Conservation (phyloP, 2,113 vertebrate genomes). For the Corythaeola cristata region DNA sequence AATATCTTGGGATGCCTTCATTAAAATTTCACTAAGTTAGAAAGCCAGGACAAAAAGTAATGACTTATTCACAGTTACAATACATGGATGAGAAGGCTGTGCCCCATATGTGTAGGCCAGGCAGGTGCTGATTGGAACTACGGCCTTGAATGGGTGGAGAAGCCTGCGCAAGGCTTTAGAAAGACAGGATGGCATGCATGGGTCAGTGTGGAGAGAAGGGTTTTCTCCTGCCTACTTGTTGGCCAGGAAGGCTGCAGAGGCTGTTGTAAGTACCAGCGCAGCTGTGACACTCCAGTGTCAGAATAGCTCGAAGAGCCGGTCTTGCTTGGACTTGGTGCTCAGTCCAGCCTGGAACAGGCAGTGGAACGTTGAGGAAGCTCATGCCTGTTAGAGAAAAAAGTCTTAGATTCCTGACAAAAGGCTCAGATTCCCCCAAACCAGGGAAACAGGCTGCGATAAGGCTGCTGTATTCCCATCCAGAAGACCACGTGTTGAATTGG, state of each 20-base stretch:
- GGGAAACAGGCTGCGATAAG: neutral
- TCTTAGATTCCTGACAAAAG: neutral
- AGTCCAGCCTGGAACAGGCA: neutral
- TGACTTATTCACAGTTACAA: neutral
- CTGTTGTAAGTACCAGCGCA: rapidly evolving
- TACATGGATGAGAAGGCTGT: neutral
- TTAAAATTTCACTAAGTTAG: neutral
- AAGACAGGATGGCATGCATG: neutral
- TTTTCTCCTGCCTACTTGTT: neutral
- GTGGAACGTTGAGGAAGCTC: neutral
- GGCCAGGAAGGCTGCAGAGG: no score
- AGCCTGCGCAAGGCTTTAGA: neutral
- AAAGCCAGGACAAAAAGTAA: neutral
- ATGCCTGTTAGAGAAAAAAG: neutral
- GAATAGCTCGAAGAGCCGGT: neutral
- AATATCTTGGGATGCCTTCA: neutral
- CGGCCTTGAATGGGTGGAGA: neutral
- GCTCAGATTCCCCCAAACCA: neutral
- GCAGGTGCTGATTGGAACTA: neutral
- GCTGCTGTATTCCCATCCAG: neutral
- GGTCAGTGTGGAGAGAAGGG: neutral
- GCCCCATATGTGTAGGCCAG: no score
- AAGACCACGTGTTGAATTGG: no score
- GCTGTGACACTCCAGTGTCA: rapidly evolving
- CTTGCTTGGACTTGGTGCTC: neutral